A percentile compares a stretch with the other conserved stretches of the same genome.
Conservation (phyloP, 53 echinoderm and acorn worm genomes). For the Arbacia lixula region DNA sequence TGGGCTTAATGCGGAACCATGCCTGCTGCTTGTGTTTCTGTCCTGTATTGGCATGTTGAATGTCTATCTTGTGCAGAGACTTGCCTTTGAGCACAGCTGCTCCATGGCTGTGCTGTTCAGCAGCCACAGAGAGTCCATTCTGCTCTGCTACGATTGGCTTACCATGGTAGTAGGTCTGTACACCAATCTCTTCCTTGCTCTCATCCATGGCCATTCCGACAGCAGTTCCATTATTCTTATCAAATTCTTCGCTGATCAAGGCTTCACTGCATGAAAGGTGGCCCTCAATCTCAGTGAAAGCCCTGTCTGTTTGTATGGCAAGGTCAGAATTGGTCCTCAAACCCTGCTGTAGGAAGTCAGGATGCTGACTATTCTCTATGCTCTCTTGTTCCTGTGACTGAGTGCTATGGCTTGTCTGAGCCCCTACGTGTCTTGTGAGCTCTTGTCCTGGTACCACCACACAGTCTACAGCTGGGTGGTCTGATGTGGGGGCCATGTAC, state of each 20-base stretch:
- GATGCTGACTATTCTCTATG: background rate
- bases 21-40: background rate
- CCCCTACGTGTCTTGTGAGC: background rate
- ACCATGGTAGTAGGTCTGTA: background rate
- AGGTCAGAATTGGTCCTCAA: background rate
- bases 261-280: background rate
- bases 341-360: no score
- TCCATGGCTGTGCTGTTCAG: no score
- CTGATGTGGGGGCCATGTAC: background rate
- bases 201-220: no score
- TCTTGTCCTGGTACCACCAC: background rate
- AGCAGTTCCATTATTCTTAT: background rate
- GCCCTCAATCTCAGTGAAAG: background rate
- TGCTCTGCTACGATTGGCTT: background rate
- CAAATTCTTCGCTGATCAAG: background rate
- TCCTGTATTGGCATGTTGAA: background rate
- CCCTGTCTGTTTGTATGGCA: background rate
- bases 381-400: background rate
- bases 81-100: no score
- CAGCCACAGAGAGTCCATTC: no score
- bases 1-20: conserved; percentile 44
- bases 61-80: background rate
- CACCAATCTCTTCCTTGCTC: background rate
- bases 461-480: background rate
- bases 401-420: background rate